phyloP scores from a whole-genome alignment of 2,888 invertebrate species.

The Cataglyphis albicans region DNA sequence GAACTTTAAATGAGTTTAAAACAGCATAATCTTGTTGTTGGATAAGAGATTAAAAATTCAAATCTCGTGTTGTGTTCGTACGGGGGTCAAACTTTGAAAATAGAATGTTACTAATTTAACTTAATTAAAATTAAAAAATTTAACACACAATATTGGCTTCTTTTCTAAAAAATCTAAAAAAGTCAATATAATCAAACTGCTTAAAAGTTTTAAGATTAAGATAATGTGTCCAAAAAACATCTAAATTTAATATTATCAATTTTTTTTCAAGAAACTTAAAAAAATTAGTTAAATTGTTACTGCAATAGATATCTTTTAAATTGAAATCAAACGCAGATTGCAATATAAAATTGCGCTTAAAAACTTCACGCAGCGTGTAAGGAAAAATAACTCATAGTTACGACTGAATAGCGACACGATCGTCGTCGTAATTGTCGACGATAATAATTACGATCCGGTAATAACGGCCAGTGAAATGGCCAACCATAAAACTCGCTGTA shows the following conservation, averaged over 20 bases:
- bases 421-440: neutral
- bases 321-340: neutral
- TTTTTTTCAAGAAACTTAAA: neutral
- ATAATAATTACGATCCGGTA: conserved; percentile 67
- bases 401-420: conserved; percentile 11
- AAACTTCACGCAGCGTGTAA: neutral
- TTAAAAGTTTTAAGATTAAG: neutral
- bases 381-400: neutral
- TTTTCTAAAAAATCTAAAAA: neutral
- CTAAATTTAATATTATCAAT: neutral
- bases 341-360: neutral
- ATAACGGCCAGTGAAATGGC: conserved; percentile 62
- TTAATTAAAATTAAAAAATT: conserved; percentile 9
- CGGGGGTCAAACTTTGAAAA: conserved; percentile 4
- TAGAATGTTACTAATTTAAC: conserved; percentile 6
- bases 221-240: neutral
- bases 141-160: neutral
- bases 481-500: conserved; percentile 46
- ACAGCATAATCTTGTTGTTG: neutral
- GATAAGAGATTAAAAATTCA: conserved; percentile 30
- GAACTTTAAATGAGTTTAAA: conserved; percentile 9
- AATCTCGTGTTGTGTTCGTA: neutral
- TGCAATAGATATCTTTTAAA: neutral
- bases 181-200: neutral
- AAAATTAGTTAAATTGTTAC: neutral